Conservation (phyloP, 2,888 invertebrate species). For the Diogma glabrata region DNA sequence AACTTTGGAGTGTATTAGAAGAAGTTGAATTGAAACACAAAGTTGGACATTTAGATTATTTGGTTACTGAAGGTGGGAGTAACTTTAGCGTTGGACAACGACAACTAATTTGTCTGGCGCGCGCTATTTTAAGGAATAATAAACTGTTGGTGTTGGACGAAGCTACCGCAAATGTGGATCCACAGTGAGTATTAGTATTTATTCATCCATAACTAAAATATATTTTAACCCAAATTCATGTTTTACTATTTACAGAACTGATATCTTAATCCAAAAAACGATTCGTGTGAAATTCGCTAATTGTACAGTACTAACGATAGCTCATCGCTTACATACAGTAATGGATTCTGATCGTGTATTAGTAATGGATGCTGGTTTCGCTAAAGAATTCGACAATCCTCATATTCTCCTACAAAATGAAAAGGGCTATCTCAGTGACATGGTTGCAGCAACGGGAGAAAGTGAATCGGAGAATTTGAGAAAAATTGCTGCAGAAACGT, state of each 20-base stretch:
- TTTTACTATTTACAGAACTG: no score
- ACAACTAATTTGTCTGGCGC: slow-evolving; percentile 48
- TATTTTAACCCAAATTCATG: no score
- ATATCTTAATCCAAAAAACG: slow-evolving; percentile 1
- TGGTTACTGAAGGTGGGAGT: slow-evolving; percentile 43
- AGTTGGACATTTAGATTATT: slow-evolving; percentile 40
- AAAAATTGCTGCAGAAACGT: background rate
- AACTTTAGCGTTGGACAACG: slow-evolving; percentile 40
- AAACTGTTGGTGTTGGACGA: slow-evolving; percentile 54
- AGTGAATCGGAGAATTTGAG: slow-evolving; percentile 16
- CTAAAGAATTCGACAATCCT: slow-evolving; percentile 44
- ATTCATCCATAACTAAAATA: no score
- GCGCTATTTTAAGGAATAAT: slow-evolving; percentile 51
- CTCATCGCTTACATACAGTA: slow-evolving; percentile 5
- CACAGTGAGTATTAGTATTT: no score
- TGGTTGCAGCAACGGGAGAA: slow-evolving; percentile 59
- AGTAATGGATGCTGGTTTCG: slow-evolving; percentile 71
- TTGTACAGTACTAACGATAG: slow-evolving; percentile 7
- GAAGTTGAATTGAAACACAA: slow-evolving; percentile 43
- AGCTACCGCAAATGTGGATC: slow-evolving; percentile 59
- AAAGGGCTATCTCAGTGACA: slow-evolving; percentile 49
- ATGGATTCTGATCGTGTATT: slow-evolving; percentile 5
- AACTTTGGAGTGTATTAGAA: slow-evolving; percentile 31
- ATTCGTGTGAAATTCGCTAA: slow-evolving; percentile 5
- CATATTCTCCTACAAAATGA: slow-evolving; percentile 35